Evolutionary conservation across 2,797 vertebrate species (phyloP).

Genomic region (Lindbergichthys nudifrons): DNA sequence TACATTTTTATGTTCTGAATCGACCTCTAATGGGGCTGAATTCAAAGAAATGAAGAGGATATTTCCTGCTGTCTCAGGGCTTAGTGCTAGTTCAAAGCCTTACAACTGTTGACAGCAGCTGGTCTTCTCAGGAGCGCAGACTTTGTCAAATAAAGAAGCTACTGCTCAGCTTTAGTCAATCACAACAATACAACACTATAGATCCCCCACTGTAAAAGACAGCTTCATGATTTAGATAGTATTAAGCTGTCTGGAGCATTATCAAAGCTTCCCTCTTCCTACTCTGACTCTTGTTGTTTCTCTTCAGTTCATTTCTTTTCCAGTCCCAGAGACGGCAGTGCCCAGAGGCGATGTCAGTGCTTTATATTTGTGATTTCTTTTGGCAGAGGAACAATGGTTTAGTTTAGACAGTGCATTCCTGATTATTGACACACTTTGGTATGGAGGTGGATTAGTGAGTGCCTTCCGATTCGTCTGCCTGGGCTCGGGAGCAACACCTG

Average conservation of each 20-base stretch:
- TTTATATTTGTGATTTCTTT: slow-evolving; percentile 71
- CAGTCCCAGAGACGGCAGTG: slow-evolving; percentile 55
- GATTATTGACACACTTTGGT: slow-evolving; percentile 75
- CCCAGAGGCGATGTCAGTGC: slow-evolving; percentile 60
- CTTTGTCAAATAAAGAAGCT: slow-evolving; percentile 67
- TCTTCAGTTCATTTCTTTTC: slow-evolving; percentile 57
- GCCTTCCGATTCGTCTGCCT: slow-evolving; percentile 65
- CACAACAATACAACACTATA: slow-evolving; percentile 52
- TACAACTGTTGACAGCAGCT: slow-evolving; percentile 81
- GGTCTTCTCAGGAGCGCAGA: slow-evolving; percentile 75
- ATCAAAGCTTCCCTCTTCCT: slow-evolving; percentile 66
- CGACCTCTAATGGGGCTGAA: slow-evolving; percentile 61
- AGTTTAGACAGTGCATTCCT: slow-evolving; percentile 78
- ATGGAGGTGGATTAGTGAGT: slow-evolving; percentile 77
- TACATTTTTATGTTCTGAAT: slow-evolving; percentile 61
- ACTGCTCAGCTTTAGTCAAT: slow-evolving; percentile 50
- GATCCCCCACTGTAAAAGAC: slow-evolving; percentile 44
- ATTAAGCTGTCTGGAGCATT: slow-evolving; percentile 69
- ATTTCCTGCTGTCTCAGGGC: slow-evolving; percentile 74
- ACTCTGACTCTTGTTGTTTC: slow-evolving; percentile 57
- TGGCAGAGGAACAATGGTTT: slow-evolving; percentile 81
- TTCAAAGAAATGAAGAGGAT: slow-evolving; percentile 77
- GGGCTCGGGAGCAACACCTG: slow-evolving; percentile 81
- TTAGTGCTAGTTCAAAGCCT: slow-evolving; percentile 74
- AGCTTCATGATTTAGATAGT: slow-evolving; percentile 57